Conservation (phyloP, 1,140 invertebrate species). For the Trichomalopsis sarcophagae region DNA sequence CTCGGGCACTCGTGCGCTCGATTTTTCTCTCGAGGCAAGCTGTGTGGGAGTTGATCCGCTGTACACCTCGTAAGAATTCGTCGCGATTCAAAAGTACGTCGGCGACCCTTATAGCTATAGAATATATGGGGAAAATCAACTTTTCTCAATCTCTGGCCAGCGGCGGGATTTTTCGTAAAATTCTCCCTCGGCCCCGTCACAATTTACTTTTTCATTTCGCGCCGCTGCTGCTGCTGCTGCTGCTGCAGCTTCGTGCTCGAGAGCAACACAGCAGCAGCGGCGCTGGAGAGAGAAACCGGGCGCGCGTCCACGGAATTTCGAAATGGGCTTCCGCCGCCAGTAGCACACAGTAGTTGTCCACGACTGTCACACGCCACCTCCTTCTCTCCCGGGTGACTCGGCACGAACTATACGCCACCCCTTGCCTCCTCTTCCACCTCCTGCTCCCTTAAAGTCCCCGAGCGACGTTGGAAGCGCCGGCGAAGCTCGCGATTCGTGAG, state of each 20-base stretch:
- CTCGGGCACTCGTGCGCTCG: background rate
- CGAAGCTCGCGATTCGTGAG: slow-evolving; percentile 48
- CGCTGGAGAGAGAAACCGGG: background rate
- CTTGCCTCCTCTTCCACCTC: background rate
- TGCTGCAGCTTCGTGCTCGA: background rate
- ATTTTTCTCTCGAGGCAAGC: background rate
- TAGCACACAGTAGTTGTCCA: slow-evolving; percentile 21
- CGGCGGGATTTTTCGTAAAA: slow-evolving; percentile 34
- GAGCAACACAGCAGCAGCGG: background rate
- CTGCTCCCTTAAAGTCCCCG: background rate
- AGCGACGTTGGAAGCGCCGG: slow-evolving; percentile 22
- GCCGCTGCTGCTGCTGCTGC: background rate
- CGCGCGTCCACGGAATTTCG: slow-evolving; percentile 41
- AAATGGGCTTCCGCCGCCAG: slow-evolving; percentile 41
- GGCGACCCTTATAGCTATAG: background rate
- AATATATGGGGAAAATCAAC: background rate
- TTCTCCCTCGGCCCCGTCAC: background rate
- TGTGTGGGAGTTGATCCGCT: background rate
- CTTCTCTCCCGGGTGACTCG: background rate
- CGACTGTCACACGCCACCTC: slow-evolving; percentile 22
- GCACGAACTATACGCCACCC: background rate
- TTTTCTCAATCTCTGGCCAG: background rate
- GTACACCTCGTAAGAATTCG: too few relatives aligned
- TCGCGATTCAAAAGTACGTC: background rate
- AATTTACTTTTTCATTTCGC: slow-evolving; percentile 33